These are phyloP conservation scores for Parnassius smintheus DNA, from an alignment of 2,888 invertebrate species.

Conservation along the genomic window DNA sequence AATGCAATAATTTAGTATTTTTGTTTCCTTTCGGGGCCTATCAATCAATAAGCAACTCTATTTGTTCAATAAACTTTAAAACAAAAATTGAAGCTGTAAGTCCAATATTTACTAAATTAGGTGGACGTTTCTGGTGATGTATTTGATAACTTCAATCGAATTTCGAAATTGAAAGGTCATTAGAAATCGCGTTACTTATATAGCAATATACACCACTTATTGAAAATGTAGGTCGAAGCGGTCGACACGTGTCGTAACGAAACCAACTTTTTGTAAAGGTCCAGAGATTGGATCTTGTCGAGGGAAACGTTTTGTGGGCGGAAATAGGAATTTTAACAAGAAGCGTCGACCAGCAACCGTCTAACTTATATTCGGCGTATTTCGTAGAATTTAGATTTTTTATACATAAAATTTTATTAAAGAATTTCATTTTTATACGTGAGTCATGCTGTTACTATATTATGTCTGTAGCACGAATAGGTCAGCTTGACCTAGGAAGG, in stretches of 20 bases:
- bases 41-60: too few relatives aligned
- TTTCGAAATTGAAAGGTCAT: neutral
- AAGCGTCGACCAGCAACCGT: slow-evolving; percentile 24
- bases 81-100: too few relatives aligned
- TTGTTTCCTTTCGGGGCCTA: too few relatives aligned
- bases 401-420: neutral
- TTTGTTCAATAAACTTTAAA: too few relatives aligned
- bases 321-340: slow-evolving; percentile 43
- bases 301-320: slow-evolving; percentile 37
- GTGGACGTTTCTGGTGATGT: too few relatives aligned
- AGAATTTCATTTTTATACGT: neutral
- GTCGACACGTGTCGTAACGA: slow-evolving; percentile 10
- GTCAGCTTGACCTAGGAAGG: too few relatives aligned
- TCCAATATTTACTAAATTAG: too few relatives aligned
- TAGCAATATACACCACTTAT: slow-evolving; percentile 23
- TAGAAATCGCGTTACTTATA: neutral
- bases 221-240: slow-evolving; percentile 17
- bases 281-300: slow-evolving; percentile 37
- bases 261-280: slow-evolving; percentile 25
- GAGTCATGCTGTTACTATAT: too few relatives aligned
- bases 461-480: too few relatives aligned
- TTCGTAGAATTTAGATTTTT: too few relatives aligned
- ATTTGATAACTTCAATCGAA: too few relatives aligned
- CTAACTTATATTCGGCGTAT: slow-evolving; percentile 11
- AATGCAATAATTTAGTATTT: too few relatives aligned